Evolutionary conservation across 2,888 invertebrate species (phyloP), one percentile per base, ranked within the genome.

Genomic region (Thysanoteuthis rhombus): DNA sequence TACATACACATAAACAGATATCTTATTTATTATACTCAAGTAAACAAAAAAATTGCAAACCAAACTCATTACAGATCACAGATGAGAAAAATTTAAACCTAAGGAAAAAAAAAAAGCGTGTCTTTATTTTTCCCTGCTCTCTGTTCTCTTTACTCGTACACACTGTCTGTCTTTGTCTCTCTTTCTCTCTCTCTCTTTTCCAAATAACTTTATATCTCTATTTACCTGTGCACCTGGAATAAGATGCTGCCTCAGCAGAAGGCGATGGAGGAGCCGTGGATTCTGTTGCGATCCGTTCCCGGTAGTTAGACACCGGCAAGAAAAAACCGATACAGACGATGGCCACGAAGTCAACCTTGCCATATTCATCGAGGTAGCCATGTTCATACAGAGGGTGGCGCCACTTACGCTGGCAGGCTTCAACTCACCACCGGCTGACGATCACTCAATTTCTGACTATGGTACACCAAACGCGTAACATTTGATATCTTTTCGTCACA

Each of bases 301-400:
- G 75, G 75, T 75, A 16, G 75, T 75, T n/a, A 75, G 75, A n/a
- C 75, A 75, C 19, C 75, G 75, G 16, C 75, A 75, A n/a, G n/a
- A 75, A 75, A 36, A 36, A 75, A 32, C n/a, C 28, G 45, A 92
- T 92, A 32, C 45, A 40, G 92, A 40, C 45, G 40, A 42, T 39
- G 92, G 40, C 92, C 92, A 92, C 92, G 45, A 92, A n/a, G 92
- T 45, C 92, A 45, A 42, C 92, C 92, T 40, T n/a, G 92, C 40
- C 40, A 40, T 92, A 12, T 45, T 42, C 40, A 92, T 32, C 92
- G 39, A 45, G 92, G 92, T 42, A 36, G 92, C 92, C 92, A 92
- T 92, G 40, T 92, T 92, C 91, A 28, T 52, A 16, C 39, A 38
- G 10, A 22, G 32, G 92, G 40, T 92, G 40, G 45, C 92, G 92